A percentile compares a stretch with the other conserved stretches of the same genome.
phyloP scores from a whole-genome alignment of 2,797 vertebrate species.

The Anolis apletophallus region DNA sequence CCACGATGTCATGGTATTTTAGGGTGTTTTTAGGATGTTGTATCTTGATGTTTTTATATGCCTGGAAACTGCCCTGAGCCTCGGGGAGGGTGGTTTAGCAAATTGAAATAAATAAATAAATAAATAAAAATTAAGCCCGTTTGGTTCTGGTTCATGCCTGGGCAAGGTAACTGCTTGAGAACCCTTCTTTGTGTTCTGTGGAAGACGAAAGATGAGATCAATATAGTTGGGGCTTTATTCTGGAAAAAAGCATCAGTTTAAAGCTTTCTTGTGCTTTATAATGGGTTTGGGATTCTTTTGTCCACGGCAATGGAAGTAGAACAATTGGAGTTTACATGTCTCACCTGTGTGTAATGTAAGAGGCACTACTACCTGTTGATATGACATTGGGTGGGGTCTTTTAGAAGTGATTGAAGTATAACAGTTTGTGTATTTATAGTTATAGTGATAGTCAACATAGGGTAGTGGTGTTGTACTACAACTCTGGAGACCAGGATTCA shows the following conservation, averaged over 20 bases:
- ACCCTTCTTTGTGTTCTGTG: background rate
- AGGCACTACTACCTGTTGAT: background rate
- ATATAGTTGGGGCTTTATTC: background rate
- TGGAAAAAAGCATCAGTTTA: background rate
- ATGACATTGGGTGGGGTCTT: too few species aligned
- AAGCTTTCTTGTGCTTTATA: slow-evolving; percentile 34
- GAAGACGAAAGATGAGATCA: background rate
- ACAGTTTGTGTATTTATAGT: too few species aligned
- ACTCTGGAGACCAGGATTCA: too few species aligned
- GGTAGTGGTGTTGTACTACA: too few species aligned
- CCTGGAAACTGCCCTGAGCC: too few species aligned
- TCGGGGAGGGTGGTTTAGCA: too few species aligned
- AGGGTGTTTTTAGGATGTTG: too few species aligned
- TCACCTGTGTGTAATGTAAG: background rate
- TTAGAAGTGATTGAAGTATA: too few species aligned
- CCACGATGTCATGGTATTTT: too few species aligned
- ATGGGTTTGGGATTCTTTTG: background rate
- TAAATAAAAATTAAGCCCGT: background rate
- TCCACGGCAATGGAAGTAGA: background rate
- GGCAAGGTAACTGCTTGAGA: background rate
- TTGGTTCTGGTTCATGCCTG: background rate
- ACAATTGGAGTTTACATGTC: background rate
- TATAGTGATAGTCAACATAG: background rate
- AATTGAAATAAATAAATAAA: too few species aligned
- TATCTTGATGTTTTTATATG: too few species aligned